Conservation (phyloP, 2,888 invertebrate species). For the Agriopis aurantiaria region DNA sequence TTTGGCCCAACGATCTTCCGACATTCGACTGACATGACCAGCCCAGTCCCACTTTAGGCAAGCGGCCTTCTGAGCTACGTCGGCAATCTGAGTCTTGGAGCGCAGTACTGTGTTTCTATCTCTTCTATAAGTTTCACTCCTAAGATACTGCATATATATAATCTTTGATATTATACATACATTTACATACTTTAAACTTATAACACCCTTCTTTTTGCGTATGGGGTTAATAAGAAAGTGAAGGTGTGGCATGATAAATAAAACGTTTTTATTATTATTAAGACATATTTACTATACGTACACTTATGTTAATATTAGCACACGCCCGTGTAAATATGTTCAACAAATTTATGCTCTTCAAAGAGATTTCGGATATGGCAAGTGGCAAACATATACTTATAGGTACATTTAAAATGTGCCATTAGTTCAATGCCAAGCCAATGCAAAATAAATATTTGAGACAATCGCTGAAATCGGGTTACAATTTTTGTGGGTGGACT, state of each 20-base stretch:
- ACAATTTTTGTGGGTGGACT: conserved; percentile 37
- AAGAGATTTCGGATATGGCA: conserved; percentile 19
- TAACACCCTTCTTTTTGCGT: no score
- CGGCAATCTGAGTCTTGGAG: no score
- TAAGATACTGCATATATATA: no score
- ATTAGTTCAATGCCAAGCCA: conserved; percentile 39
- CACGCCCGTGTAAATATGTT: conserved; percentile 19
- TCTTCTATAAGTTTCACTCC: no score
- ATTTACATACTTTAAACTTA: no score
- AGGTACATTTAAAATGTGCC: conserved; percentile 21
- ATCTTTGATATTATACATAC: no score
- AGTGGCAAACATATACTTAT: neutral
- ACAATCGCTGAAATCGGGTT: conserved; percentile 42
- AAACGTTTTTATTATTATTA: neutral
- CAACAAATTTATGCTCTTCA: conserved; percentile 24
- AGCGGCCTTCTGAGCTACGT: no score
- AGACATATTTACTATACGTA: neutral
- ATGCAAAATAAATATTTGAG: conserved; percentile 34
- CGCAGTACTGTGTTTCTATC: no score
- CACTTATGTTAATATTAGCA: conserved; percentile 23
- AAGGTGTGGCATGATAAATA: conserved; percentile 6
- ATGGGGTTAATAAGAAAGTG: conserved; percentile 17
- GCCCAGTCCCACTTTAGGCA: no score
- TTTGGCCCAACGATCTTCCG: no score
- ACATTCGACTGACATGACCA: no score